These are phyloP conservation scores for Peromyscus leucopus DNA, from an alignment of 2,113 vertebrate species.

Conservation along the genomic window DNA sequence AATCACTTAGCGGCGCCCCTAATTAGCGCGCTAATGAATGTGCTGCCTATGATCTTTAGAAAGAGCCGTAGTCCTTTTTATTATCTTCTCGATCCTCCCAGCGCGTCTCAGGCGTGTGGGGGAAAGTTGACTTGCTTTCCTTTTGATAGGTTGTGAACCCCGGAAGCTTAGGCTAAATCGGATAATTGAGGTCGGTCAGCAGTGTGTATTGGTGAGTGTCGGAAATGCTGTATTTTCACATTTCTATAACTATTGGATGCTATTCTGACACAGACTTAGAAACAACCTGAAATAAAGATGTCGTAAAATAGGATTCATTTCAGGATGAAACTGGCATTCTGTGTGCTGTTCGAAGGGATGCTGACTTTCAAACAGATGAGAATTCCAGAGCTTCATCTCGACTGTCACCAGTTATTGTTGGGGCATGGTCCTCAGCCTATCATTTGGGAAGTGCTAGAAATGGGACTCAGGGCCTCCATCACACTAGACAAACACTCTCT, in stretches of 20 bases:
- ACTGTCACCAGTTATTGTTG: background rate
- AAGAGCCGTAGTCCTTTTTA: slow-evolving; percentile 2
- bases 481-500: background rate
- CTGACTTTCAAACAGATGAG: background rate
- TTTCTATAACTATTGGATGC: slow-evolving; percentile 28
- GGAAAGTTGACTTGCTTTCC: background rate
- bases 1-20: slow-evolving; percentile 16
- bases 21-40: slow-evolving; percentile 54
- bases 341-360: background rate
- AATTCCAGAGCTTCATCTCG: slow-evolving; percentile 3
- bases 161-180: background rate
- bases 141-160: background rate
- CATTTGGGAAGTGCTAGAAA: background rate
- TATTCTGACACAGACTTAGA: background rate
- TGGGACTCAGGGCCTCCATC: background rate
- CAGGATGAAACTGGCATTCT: slow-evolving; percentile 11
- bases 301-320: background rate
- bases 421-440: background rate
- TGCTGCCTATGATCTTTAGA: slow-evolving; percentile 35
- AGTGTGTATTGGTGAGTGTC: background rate
- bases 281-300: slow-evolving; percentile 21
- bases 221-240: slow-evolving; percentile 16
- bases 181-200: background rate
- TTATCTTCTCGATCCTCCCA: background rate
- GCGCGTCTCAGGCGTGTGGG: background rate